Evolutionary conservation across 2,113 vertebrate species (phyloP).

Genomic region (Bambusicola thoracicus): DNA sequence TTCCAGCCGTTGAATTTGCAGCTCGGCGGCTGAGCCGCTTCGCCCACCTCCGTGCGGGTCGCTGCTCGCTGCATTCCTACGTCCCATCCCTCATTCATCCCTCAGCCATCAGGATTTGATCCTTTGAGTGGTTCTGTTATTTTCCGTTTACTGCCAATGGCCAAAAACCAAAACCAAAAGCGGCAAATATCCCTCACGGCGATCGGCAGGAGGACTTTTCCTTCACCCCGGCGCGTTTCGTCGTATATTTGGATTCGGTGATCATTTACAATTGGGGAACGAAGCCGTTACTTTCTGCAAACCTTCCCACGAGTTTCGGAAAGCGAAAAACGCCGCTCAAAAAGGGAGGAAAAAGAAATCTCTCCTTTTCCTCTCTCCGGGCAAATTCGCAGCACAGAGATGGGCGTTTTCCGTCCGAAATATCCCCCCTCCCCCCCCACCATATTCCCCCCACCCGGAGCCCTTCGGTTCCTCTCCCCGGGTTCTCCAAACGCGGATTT

Average conservation of each 20-base stretch:
- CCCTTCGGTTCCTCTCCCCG: background rate
- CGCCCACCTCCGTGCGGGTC: background rate
- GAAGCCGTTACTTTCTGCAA: background rate
- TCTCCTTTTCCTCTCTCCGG: background rate
- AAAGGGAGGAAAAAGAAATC: background rate
- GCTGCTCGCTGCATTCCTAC: background rate
- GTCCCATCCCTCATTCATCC: background rate
- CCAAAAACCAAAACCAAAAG: background rate
- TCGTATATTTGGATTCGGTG: background rate
- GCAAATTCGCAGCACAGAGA: background rate
- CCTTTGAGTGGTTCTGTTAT: too few relatives aligned
- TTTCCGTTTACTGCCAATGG: too few relatives aligned
- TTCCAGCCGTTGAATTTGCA: background rate
- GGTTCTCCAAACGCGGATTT: background rate
- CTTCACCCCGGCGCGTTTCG: rapidly evolving
- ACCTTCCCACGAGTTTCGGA: background rate
- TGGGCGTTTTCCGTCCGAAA: background rate
- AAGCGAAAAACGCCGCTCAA: rapidly evolving
- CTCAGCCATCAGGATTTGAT: background rate
- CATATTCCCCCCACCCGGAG: background rate
- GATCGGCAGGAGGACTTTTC: background rate
- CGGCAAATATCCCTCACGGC: rapidly evolving
- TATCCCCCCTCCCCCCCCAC: too few relatives aligned
- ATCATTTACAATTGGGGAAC: background rate
- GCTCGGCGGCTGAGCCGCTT: background rate